These are phyloP conservation scores for Chelonus formosanus DNA, from an alignment of 2,888 invertebrate species.

Conservation along the genomic window DNA sequence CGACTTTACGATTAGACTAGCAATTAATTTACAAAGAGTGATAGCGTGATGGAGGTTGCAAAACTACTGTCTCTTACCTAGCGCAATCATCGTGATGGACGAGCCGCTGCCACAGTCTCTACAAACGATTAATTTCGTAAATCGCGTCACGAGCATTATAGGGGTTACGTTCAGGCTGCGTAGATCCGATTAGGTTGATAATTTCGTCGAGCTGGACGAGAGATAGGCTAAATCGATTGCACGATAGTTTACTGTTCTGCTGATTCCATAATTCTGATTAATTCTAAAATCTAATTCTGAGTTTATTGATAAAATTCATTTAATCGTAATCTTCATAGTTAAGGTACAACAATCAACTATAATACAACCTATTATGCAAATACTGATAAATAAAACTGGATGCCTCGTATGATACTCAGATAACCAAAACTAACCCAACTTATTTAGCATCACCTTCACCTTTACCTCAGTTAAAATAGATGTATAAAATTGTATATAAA, in stretches of 20 bases:
- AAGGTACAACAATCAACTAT: too few relatives aligned
- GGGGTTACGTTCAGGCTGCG: slow-evolving; percentile 32
- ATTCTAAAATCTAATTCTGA: background rate
- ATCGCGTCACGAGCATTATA: slow-evolving; percentile 36
- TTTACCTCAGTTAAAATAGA: too few relatives aligned
- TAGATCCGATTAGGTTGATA: slow-evolving; percentile 41
- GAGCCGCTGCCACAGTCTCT: slow-evolving; percentile 40
- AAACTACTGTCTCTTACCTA: slow-evolving; percentile 12
- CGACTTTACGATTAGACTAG: slow-evolving; percentile 3
- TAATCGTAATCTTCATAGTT: background rate
- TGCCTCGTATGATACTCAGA: too few relatives aligned
- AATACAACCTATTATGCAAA: too few relatives aligned
- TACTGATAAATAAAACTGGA: too few relatives aligned
- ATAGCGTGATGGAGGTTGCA: slow-evolving; percentile 3
- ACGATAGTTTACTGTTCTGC: background rate
- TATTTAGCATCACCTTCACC: too few relatives aligned
- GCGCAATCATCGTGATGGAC: slow-evolving; percentile 42
- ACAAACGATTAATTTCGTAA: slow-evolving; percentile 47
- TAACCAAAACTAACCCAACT: too few relatives aligned
- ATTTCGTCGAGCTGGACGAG: background rate
- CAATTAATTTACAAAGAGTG: slow-evolving; percentile 2
- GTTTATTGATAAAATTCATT: background rate
- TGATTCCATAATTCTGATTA: background rate
- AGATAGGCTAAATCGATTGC: slow-evolving; percentile 11
- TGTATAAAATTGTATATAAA: too few relatives aligned